phyloP scores from a whole-genome alignment of 2,113 vertebrate species.

The Asarcornis scutulata region DNA sequence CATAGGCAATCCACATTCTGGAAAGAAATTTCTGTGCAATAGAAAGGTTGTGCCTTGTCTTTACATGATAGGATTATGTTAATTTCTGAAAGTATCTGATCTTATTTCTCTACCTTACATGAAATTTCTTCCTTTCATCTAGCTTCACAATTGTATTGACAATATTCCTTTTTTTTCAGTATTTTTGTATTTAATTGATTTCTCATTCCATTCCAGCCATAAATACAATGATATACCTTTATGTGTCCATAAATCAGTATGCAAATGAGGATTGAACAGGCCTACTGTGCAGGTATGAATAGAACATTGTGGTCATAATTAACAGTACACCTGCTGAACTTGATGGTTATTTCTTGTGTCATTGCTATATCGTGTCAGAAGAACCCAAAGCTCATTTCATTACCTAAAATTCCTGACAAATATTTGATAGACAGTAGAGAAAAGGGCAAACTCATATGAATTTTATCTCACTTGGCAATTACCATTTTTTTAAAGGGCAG shows the following conservation, averaged over 20 bases:
- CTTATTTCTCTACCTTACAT: neutral
- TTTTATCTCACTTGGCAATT: slow-evolving; percentile 51
- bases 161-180: neutral
- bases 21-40: neutral
- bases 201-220: neutral
- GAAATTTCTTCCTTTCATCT: neutral
- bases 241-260: neutral
- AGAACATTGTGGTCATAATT: neutral
- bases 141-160: neutral
- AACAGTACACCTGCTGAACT: neutral
- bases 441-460: slow-evolving; percentile 48
- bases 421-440: slow-evolving; percentile 33
- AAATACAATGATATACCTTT: neutral
- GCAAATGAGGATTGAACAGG: neutral
- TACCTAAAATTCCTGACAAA: slow-evolving; percentile 26
- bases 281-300: neutral
- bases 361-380: neutral
- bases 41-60: neutral
- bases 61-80: neutral
- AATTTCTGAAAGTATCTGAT: neutral
- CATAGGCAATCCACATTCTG: neutral
- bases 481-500: slow-evolving; percentile 60
- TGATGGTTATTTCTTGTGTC: neutral
- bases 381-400: slow-evolving; percentile 20
- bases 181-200: neutral